Percentiles rank a stretch among this genome's conserved stretches.
Evolutionary conservation across 92 coral and sea anemone genomes (phyloP).

Genomic region (Epizoanthus scotinus): DNA sequence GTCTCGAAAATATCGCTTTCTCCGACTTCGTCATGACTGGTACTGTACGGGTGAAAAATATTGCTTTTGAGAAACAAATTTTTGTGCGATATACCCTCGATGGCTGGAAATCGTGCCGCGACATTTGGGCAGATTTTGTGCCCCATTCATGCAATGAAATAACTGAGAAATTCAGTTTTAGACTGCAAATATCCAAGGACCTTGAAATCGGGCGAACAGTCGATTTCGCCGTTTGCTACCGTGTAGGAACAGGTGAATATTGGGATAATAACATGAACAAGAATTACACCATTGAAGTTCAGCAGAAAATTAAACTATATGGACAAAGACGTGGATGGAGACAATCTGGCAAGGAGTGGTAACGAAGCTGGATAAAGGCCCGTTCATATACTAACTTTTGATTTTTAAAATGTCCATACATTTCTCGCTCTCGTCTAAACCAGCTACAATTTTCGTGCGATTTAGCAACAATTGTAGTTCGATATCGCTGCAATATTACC

Average conservation of each 20-base stretch:
- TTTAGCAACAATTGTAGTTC: no score
- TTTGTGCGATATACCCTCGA: constrained; percentile 74
- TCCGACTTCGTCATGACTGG: constrained; percentile 84
- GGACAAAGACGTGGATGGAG: neutral
- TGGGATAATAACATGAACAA: constrained; percentile 83
- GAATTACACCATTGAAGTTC: constrained; percentile 60
- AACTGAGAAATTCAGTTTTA: constrained; percentile 80
- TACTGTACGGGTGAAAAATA: constrained; percentile 76
- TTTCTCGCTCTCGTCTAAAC: no score
- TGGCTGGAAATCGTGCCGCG: constrained; percentile 65
- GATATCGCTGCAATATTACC: no score
- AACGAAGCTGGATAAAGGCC: no score
- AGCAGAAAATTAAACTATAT: neutral
- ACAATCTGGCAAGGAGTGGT: neutral
- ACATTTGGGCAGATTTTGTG: constrained; percentile 87
- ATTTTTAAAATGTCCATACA: no score
- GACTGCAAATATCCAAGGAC: constrained; percentile 49
- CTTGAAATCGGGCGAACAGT: constrained; percentile 59
- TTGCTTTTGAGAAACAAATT: constrained; percentile 77
- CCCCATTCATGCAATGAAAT: constrained; percentile 71
- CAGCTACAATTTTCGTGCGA: no score
- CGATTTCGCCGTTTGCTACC: constrained; percentile 76
- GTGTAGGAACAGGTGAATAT: constrained; percentile 64
- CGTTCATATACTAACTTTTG: no score
- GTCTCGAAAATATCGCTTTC: constrained; percentile 84